Conservation (phyloP, 2,113 vertebrate species). For the Vanacampus margaritifer region DNA sequence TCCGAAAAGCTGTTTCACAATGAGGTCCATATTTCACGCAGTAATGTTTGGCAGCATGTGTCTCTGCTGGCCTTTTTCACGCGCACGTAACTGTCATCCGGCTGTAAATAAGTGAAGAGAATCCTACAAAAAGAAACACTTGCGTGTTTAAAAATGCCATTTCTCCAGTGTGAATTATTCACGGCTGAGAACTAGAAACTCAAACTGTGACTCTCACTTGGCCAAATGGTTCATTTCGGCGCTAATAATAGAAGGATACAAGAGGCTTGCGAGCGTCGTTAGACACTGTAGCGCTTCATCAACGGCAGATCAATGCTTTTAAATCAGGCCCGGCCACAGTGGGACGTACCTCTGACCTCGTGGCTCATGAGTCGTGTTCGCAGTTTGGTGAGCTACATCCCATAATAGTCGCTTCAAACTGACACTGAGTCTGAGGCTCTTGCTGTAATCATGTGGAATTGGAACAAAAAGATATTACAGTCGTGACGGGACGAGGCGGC, state of each 20-base stretch:
- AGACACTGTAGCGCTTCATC: conserved; percentile 29
- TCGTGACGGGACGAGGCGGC: too few relatives aligned
- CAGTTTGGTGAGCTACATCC: background rate
- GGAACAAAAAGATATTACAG: background rate
- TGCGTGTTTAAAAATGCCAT: conserved; percentile 36
- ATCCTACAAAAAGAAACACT: conserved; percentile 37
- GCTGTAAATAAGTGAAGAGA: conserved; percentile 35
- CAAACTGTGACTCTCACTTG: conserved; percentile 12
- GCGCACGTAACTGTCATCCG: conserved; percentile 6
- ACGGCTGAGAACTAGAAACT: conserved; percentile 8
- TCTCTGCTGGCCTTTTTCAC: conserved; percentile 23
- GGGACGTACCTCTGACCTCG: conserved; percentile 39
- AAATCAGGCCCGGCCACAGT: conserved; percentile 41
- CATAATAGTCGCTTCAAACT: background rate
- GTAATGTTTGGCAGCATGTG: background rate
- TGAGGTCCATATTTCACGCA: conserved; percentile 6
- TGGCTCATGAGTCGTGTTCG: conserved; percentile 14
- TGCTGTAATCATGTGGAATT: background rate
- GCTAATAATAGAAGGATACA: background rate
- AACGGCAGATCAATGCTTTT: conserved; percentile 54
- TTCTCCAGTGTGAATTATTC: conserved; percentile 44
- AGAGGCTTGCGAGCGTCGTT: background rate
- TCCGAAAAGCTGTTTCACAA: background rate
- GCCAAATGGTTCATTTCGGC: background rate
- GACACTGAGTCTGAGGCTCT: background rate